These are phyloP conservation scores for Andrena trimmerana DNA, from an alignment of 2,888 invertebrate genomes.

Conservation along the genomic window DNA sequence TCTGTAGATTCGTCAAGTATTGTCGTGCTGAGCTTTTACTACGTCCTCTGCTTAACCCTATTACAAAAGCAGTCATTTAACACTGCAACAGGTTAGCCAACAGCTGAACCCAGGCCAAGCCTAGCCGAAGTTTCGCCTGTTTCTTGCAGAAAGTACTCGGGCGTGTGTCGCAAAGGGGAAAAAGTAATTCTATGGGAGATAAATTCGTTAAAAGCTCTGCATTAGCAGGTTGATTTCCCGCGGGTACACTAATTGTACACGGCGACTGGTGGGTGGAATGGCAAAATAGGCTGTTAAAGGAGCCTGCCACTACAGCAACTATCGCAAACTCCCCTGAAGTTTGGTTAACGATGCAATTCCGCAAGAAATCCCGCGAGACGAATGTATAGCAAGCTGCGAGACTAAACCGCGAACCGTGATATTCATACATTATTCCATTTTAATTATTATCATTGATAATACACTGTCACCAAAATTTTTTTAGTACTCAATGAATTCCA, in stretches of 20 bases:
- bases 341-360: constrained; percentile 49
- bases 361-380: constrained; percentile 7
- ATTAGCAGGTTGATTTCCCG: constrained; percentile 51
- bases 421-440: constrained; percentile 34
- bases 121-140: neutral
- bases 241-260: constrained; percentile 41
- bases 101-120: neutral
- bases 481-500: too few relatives aligned
- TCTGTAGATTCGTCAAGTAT: neutral
- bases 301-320: constrained; percentile 8
- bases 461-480: neutral
- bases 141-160: neutral
- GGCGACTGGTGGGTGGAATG: constrained; percentile 19
- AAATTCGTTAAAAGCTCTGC: constrained; percentile 38
- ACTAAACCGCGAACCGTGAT: constrained; percentile 26
- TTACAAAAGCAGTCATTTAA: neutral
- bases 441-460: constrained; percentile 32
- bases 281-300: constrained; percentile 31
- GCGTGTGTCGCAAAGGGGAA: neutral
- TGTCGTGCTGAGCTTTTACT: neutral
- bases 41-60: neutral
- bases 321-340: constrained; percentile 38
- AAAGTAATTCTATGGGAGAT: neutral
- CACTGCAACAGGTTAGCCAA: neutral
- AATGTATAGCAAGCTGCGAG: constrained; percentile 10